phyloP scores from a whole-genome alignment of 1,140 invertebrate genomes.

The Drosophila kurseongensis region DNA sequence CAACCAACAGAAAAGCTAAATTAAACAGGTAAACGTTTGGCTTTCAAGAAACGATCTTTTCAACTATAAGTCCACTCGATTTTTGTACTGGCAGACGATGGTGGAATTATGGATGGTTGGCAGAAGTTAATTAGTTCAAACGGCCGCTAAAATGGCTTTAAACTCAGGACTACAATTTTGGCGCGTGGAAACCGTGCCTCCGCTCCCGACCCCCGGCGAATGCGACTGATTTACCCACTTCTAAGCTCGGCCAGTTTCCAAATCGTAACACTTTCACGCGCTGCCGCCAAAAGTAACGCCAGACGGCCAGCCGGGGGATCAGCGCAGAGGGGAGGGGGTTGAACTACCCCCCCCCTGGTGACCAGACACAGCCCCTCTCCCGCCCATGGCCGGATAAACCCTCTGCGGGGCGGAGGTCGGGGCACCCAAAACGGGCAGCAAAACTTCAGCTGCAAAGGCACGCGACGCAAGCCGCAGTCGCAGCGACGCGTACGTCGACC shows the following conservation, averaged over 20 bases:
- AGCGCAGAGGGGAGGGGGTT: neutral
- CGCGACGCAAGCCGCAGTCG: slow-evolving; percentile 66
- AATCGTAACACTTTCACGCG: slow-evolving; percentile 80
- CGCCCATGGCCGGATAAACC: slow-evolving; percentile 21
- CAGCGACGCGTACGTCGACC: slow-evolving; percentile 59
- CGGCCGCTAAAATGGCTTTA: neutral
- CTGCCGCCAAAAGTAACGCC: slow-evolving; percentile 56
- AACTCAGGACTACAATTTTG: neutral
- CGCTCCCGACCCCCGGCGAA: neutral
- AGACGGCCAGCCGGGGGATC: slow-evolving; percentile 10
- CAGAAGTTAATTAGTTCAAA: neutral
- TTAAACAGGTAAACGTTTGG: too few relatives aligned
- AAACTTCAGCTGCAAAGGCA: slow-evolving; percentile 66
- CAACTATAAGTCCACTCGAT: too few relatives aligned
- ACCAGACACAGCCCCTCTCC: slow-evolving; percentile 44
- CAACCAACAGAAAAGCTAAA: too few relatives aligned
- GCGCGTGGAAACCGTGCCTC: neutral
- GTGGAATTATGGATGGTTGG: too few relatives aligned
- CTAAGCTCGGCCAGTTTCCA: slow-evolving; percentile 69
- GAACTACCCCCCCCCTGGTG: neutral
- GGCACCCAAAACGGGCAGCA: slow-evolving; percentile 40
- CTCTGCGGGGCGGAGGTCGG: slow-evolving; percentile 4
- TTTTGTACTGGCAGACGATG: too few relatives aligned
- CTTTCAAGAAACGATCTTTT: too few relatives aligned
- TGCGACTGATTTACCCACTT: slow-evolving; percentile 74